Evolutionary conservation across 2,888 invertebrate genomes (phyloP).

Genomic region (Cotesia congregata): DNA sequence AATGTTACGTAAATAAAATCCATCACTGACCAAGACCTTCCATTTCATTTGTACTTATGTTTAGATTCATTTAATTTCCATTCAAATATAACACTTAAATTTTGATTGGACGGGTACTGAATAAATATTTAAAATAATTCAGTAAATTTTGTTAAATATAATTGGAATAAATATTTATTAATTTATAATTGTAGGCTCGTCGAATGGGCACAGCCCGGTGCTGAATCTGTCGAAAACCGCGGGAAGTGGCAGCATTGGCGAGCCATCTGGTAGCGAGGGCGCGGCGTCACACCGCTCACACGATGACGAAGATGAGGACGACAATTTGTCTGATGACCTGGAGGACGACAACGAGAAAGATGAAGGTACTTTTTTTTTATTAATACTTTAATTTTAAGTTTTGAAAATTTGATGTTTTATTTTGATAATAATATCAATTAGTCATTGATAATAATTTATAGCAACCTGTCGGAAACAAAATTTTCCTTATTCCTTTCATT

Average conservation of each 20-base stretch:
- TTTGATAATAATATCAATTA: too few species aligned
- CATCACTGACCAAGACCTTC: slow-evolving; percentile 61
- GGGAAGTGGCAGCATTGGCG: slow-evolving; percentile 81
- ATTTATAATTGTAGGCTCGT: slow-evolving; percentile 76
- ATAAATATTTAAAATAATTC: not conserved
- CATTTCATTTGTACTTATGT: not conserved
- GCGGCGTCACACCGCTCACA: slow-evolving; percentile 77
- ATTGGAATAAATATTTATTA: not conserved
- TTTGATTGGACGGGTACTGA: slow-evolving; percentile 11
- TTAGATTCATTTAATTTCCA: not conserved
- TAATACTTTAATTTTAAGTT: too few species aligned
- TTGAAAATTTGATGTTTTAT: too few species aligned
- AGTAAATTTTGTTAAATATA: not conserved
- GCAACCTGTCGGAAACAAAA: too few species aligned
- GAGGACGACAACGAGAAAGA: slow-evolving; percentile 88
- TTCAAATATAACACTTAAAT: slow-evolving; percentile 9
- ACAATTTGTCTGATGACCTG: slow-evolving; percentile 88
- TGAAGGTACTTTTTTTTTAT: slow-evolving; percentile 76
- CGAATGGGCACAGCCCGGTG: slow-evolving; percentile 92
- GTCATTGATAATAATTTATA: too few species aligned
- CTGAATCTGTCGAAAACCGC: slow-evolving; percentile 92
- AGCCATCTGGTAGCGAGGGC: slow-evolving; percentile 77
- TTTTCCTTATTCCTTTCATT: too few species aligned
- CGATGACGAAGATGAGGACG: slow-evolving; percentile 88
- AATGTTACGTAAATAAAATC: slow-evolving; percentile 63